A percentile compares a stretch with the other conserved stretches of the same genome.
These are phyloP conservation scores for Panagrolaimus sp. DNA, from an alignment of 1,140 invertebrate species.

Conservation along the genomic window DNA sequence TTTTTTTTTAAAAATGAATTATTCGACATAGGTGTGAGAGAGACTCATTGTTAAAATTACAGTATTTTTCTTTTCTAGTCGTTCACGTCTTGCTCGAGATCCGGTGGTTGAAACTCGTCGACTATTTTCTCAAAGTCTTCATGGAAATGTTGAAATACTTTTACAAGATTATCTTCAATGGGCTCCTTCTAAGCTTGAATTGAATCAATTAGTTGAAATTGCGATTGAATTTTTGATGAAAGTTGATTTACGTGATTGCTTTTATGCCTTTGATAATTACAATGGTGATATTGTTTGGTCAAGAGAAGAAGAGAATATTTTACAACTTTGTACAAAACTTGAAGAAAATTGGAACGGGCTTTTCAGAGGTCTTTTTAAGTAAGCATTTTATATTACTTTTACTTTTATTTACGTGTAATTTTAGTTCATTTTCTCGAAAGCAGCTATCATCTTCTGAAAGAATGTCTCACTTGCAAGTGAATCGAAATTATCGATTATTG, in stretches of 20 bases:
- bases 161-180: neutral
- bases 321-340: neutral
- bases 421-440: neutral
- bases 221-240: neutral
- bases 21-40: no score
- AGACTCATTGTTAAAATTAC: neutral
- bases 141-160: neutral
- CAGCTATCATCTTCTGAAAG: neutral
- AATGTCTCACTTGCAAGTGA: neutral
- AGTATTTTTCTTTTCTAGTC: neutral
- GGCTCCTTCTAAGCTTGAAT: neutral
- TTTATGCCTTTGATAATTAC: neutral
- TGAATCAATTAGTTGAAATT: neutral
- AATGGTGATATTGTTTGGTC: neutral
- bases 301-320: neutral
- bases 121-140: neutral
- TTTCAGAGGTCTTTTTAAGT: neutral
- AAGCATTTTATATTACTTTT: neutral
- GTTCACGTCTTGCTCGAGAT: neutral
- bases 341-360: neutral
- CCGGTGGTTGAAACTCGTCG: neutral
- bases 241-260: neutral
- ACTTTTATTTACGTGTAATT: neutral
- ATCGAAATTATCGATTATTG: neutral
- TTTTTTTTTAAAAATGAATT: no score